Evolutionary conservation across 1,140 invertebrate species (phyloP).

Genomic region (Centruroides sculpturatus): DNA sequence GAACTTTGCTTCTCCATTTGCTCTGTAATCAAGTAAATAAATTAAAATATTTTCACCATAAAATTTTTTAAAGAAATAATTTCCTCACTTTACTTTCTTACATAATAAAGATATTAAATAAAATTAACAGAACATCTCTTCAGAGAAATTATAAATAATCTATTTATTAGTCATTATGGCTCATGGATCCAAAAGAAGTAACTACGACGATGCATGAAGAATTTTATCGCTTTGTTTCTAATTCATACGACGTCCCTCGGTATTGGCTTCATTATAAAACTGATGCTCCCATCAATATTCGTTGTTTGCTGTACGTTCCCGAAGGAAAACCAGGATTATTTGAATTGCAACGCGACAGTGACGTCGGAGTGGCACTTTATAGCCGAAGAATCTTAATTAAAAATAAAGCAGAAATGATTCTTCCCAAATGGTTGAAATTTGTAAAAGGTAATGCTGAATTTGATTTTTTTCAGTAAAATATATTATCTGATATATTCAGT

Average conservation of each 20-base stretch:
- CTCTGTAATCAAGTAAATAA: too few relatives aligned
- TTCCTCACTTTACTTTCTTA: too few relatives aligned
- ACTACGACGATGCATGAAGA: constrained; percentile 72
- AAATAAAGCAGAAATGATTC: constrained; percentile 70
- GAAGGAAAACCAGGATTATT: constrained; percentile 64
- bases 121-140: too few relatives aligned
- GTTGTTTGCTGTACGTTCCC: constrained; percentile 82
- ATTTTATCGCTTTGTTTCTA: constrained; percentile 70
- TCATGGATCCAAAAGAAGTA: constrained; percentile 76
- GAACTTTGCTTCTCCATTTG: too few relatives aligned
- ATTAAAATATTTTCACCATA: too few relatives aligned
- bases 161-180: constrained; percentile 64
- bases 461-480: constrained; percentile 14
- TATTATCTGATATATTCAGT: too few relatives aligned
- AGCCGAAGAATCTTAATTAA: constrained; percentile 74
- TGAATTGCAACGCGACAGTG: constrained; percentile 59
- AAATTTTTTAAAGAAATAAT: too few relatives aligned
- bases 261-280: constrained; percentile 69
- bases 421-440: constrained; percentile 90
- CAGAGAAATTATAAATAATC: too few relatives aligned
- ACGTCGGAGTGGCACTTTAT: constrained; percentile 72
- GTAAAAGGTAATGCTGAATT: constrained; percentile 51
- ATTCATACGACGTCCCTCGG: constrained; percentile 66
- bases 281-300: constrained; percentile 81
- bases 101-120: too few relatives aligned